phyloP scores from a whole-genome alignment of 1,140 invertebrate genomes.

The Aphaenogaster ashmeadi region DNA sequence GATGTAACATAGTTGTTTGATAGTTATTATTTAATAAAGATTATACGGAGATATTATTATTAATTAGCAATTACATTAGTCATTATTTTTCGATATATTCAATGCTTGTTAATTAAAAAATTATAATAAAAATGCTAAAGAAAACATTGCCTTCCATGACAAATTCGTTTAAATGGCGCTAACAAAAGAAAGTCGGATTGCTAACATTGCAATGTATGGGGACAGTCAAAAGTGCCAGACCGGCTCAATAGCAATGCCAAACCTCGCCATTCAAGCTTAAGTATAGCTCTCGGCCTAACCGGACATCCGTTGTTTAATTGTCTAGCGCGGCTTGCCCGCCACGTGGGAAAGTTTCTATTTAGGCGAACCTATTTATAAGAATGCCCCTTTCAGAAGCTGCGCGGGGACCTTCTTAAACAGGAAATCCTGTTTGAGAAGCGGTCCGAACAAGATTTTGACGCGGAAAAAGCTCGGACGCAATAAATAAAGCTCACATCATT shows the following conservation, averaged over 20 bases:
- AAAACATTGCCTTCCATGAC: not conserved
- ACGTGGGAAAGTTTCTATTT: slow-evolving; percentile 81
- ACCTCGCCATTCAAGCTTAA: slow-evolving; percentile 76
- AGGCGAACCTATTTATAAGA: slow-evolving; percentile 74
- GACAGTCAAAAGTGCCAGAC: slow-evolving; percentile 46
- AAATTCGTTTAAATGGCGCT: slow-evolving; percentile 18
- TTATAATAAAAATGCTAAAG: not conserved
- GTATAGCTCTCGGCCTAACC: slow-evolving; percentile 70
- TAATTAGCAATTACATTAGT: slow-evolving; percentile 7
- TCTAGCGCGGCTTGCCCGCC: slow-evolving; percentile 71
- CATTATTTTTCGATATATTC: slow-evolving; percentile 3
- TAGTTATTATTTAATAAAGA: not conserved
- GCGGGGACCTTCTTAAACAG: slow-evolving; percentile 75
- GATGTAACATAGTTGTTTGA: not conserved
- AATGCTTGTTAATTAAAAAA: slow-evolving; percentile 16
- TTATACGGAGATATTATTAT: slow-evolving; percentile 1
- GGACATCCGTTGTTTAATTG: slow-evolving; percentile 83
- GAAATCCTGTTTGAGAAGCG: slow-evolving; percentile 78
- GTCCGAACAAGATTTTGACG: slow-evolving; percentile 67
- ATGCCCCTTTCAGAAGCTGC: slow-evolving; percentile 65
- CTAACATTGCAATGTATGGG: slow-evolving; percentile 40
- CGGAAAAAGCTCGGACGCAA: slow-evolving; percentile 41
- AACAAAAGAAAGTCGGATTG: slow-evolving; percentile 18
- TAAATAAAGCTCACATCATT: slow-evolving; percentile 39
- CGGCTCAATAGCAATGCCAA: slow-evolving; percentile 73